Evolutionary conservation across 2,888 invertebrate species (phyloP).

Genomic region (Dicyrtomina minuta): DNA sequence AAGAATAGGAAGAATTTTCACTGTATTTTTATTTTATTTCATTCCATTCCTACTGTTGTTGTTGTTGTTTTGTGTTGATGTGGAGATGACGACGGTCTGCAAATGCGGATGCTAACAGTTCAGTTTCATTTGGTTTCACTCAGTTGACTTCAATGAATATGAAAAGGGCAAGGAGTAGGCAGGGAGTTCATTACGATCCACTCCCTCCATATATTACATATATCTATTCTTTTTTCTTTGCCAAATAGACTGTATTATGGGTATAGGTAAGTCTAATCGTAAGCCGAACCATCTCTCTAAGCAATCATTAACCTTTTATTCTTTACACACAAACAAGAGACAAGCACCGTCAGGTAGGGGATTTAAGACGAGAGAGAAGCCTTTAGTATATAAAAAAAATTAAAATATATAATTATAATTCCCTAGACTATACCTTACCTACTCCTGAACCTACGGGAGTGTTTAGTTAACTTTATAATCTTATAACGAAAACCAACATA

Average conservation of each 20-base stretch:
- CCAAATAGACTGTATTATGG: not conserved
- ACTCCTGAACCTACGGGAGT: no score
- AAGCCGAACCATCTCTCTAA: not conserved
- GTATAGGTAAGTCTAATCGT: not conserved
- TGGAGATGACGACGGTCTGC: no score
- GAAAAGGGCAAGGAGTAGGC: slow-evolving; percentile 15
- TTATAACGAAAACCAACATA: no score
- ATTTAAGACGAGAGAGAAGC: no score
- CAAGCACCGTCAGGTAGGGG: no score
- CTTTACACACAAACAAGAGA: no score
- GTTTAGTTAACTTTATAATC: no score
- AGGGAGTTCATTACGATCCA: slow-evolving; percentile 1
- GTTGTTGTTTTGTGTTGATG: not conserved
- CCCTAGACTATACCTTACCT: no score
- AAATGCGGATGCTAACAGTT: no score
- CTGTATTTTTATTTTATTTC: slow-evolving; percentile 1
- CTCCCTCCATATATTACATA: not conserved
- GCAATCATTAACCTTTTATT: slow-evolving; percentile 17
- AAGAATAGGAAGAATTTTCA: slow-evolving; percentile 9
- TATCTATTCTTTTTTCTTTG: slow-evolving; percentile 6
- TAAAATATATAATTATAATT: no score
- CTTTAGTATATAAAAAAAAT: no score
- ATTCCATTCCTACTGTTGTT: not conserved
- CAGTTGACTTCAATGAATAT: slow-evolving; percentile 3
- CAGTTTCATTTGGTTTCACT: not conserved